phyloP scores from a whole-genome alignment of 2,113 vertebrate species.

The Platichthys flesus region DNA sequence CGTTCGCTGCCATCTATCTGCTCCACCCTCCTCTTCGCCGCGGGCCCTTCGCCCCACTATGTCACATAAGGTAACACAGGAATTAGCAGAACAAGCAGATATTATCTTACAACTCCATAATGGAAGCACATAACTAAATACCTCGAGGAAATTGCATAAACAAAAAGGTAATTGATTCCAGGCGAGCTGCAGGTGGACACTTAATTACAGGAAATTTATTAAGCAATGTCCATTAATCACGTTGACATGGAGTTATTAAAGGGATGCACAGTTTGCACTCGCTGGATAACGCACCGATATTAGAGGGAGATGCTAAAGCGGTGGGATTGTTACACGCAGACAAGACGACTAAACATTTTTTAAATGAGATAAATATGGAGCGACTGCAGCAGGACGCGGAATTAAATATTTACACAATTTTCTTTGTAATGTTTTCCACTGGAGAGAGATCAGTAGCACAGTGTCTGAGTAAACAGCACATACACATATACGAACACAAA shows the following conservation, averaged over 20 bases:
- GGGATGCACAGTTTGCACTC: constrained; percentile 84
- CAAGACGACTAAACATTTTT: constrained; percentile 28
- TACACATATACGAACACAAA: background rate
- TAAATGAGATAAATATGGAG: constrained; percentile 67
- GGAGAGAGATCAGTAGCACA: background rate
- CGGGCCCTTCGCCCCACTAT: constrained; percentile 32
- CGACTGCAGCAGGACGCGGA: background rate
- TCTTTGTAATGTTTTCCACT: constrained; percentile 9
- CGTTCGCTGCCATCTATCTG: constrained; percentile 48
- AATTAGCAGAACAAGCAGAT: constrained; percentile 76
- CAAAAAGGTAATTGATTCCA: constrained; percentile 96
- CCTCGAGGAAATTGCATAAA: constrained; percentile 78
- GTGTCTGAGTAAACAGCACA: background rate
- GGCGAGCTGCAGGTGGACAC: constrained; percentile 94
- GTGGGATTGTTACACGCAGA: constrained; percentile 39
- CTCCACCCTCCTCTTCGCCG: constrained; percentile 29
- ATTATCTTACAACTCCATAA: constrained; percentile 76
- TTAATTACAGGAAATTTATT: constrained; percentile 96
- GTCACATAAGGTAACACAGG: constrained; percentile 56
- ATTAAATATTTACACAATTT: constrained; percentile 29
- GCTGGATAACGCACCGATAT: constrained; percentile 59
- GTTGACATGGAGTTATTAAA: constrained; percentile 88
- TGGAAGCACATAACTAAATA: constrained; percentile 73
- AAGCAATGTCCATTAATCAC: constrained; percentile 96
- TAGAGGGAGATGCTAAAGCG: constrained; percentile 39